Base-by-base conservation (phyloP, 1,140 invertebrate genomes). In the Harpegnathos saltator region DNA sequence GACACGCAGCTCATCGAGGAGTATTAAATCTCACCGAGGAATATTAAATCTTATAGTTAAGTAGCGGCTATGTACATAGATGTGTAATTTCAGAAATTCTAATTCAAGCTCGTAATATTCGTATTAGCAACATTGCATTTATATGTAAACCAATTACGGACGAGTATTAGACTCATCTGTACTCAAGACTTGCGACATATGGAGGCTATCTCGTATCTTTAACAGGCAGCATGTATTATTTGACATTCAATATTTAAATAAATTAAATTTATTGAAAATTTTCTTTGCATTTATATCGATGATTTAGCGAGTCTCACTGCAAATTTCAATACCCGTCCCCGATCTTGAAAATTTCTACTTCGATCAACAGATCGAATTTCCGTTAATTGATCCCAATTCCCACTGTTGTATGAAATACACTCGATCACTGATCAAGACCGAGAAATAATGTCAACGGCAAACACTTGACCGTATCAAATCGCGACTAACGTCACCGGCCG, bases 401-500 rank as follows among this genome's bases (percentile, higher is more conserved):
- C 12, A 26, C 11, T 29, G 26, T 66, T 66, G 33, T 78, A 22
- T 33, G 15, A 14, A 58, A 12, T 44, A 56, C 54, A 78, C 7
- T 1, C 29, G 56, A 78, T 56, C 14, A 24, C n/a, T n/a, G n/a
- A n/a, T 22, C 44, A 19, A 0, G 15, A 5, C 3, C 0, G 33
- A 26, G 29, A 17, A 22, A 12, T 44, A 58, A 33, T 17, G 54
- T n/a, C 33, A n/a, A 52, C 17, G 52, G n/a, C 33, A 61, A 89
- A 93, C 93, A 93, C 92, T 93, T 93, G 92, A 93, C 93, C 91
- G 90, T 91, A 80, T 87, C 89, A 85, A 92, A 93, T 93, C 61
- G 77, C 61, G 58, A 83, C 81, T 2, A 89, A 82, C 56, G 75
- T 85, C 83, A 72, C 54, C 88, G 65, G 68, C 82, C 80, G 89